These are phyloP conservation scores for Pinna nobilis DNA, from an alignment of 1,140 invertebrate genomes.

Conservation along the genomic window DNA sequence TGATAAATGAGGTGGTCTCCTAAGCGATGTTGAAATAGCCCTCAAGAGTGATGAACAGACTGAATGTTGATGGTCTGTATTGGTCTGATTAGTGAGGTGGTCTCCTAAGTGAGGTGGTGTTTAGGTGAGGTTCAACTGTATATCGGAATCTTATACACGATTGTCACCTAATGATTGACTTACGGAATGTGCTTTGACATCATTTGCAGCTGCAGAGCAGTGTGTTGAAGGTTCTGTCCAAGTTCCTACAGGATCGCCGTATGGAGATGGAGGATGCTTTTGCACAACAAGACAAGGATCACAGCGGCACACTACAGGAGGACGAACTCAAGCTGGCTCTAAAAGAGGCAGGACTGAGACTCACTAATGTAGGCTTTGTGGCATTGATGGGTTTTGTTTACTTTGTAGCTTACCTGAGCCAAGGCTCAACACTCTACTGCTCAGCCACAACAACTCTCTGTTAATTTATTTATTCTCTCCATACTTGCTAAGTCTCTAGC, in stretches of 20 bases:
- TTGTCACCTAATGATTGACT: neutral
- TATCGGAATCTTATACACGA: neutral
- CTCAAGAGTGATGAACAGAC: no score
- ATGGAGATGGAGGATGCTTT: slow-evolving; percentile 54
- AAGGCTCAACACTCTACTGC: neutral
- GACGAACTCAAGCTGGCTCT: slow-evolving; percentile 65
- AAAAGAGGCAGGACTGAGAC: slow-evolving; percentile 59
- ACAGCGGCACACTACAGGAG: slow-evolving; percentile 51
- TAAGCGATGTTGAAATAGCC: no score
- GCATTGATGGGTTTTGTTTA: neutral
- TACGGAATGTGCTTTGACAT: neutral
- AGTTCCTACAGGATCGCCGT: slow-evolving; percentile 55
- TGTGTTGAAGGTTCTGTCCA: slow-evolving; percentile 58
- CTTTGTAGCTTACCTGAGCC: neutral
- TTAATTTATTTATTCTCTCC: neutral
- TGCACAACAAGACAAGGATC: slow-evolving; percentile 61
- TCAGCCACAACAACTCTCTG: neutral
- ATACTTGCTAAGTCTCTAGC: neutral
- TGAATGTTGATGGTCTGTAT: no score
- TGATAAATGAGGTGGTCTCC: no score
- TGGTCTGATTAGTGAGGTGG: no score
- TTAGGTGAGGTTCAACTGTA: no score
- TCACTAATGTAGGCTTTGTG: slow-evolving; percentile 61
- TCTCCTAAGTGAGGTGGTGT: no score
- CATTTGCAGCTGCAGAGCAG: slow-evolving; percentile 45